A percentile compares a stretch with the other conserved stretches of the same genome.
phyloP scores from a whole-genome alignment of 92 coral and sea anemone species.

The Palythoa grandis region DNA sequence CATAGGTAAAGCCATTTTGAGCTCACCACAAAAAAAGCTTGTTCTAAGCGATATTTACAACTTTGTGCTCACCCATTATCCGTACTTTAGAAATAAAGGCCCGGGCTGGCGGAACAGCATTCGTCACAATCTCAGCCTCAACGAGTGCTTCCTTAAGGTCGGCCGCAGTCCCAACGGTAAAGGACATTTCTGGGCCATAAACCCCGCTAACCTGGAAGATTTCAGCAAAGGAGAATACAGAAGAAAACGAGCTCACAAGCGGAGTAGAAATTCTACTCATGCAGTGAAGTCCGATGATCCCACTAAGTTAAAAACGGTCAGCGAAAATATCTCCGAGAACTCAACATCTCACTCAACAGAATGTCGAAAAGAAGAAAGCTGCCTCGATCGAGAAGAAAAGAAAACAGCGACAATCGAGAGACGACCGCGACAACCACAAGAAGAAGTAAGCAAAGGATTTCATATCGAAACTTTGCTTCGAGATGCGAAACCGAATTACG shows the following conservation, averaged over 20 bases:
- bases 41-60: constrained; percentile 64
- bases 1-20: constrained; percentile 64
- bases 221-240: constrained; percentile 63
- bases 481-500: constrained; percentile 6
- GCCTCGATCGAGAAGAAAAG: not conserved
- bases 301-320: not conserved
- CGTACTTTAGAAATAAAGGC: constrained; percentile 65
- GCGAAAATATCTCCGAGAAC: not conserved
- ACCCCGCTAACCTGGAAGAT: constrained; percentile 63
- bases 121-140: constrained; percentile 58
- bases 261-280: constrained; percentile 36
- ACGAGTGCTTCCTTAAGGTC: constrained; percentile 62
- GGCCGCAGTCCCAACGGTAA: constrained; percentile 69
- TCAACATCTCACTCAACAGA: not conserved
- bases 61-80: constrained; percentile 61
- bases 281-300: constrained; percentile 17
- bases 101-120: constrained; percentile 70
- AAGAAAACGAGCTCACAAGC: constrained; percentile 57
- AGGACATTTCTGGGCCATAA: constrained; percentile 65
- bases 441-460: constrained; percentile 29
- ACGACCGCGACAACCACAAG: not conserved
- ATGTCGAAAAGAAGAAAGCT: not conserved
- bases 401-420: not conserved
- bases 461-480: constrained; percentile 40
- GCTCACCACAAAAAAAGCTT: constrained; percentile 58